Evolutionary conservation across 2,797 vertebrate genomes (phyloP), one percentile per base, ranked within the genome.

Genomic region (Acanthiza pusilla): DNA sequence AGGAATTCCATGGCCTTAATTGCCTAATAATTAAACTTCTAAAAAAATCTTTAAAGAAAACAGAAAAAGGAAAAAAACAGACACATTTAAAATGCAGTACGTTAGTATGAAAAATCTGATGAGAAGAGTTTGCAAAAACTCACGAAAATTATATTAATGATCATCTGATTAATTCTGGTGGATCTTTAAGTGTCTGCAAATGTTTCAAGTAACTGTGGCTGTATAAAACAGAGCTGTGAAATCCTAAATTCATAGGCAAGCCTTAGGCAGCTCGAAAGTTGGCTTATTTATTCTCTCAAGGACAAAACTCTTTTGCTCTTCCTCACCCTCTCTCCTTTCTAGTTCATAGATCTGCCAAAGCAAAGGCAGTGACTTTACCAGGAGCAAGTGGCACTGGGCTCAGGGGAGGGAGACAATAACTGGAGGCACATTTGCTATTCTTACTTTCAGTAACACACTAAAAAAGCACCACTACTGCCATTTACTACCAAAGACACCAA

Each of bases 401-500:
- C 92, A 87, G 74, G 50, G 60, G 63, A 92, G 48, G 42, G 78
- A 66, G 36, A 88, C 22, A 82, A 58, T 89, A 92, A 55, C 80
- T 74, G 74, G 71, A 90, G 48, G 74, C 54, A 84, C 15, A 58
- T 67, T 68, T 87, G 34, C 85, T 65, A 29, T 63, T 89, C 58
- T 77, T 68, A 74, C 45, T 54, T 83, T 54, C 62, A 78, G 51
- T 13, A 81, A n/a, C 48, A 78, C 34, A 61, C 18, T 19, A 54
- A 76, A 76, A 88, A 88, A 85, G 17, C 61, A 89, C 32, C 42
- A 58, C 60, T 71, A 70, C 40, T 84, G 43, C 79, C 57, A 48
- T 70, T 94, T 86, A 58, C 38, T n/a, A 91, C 51, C 38, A 80
- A 85, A 96, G 45, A 80, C 50, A 88, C 25, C 77, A 76, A 93